phyloP scores from a whole-genome alignment of 2,797 vertebrate genomes.

The Acanthis flammea region DNA sequence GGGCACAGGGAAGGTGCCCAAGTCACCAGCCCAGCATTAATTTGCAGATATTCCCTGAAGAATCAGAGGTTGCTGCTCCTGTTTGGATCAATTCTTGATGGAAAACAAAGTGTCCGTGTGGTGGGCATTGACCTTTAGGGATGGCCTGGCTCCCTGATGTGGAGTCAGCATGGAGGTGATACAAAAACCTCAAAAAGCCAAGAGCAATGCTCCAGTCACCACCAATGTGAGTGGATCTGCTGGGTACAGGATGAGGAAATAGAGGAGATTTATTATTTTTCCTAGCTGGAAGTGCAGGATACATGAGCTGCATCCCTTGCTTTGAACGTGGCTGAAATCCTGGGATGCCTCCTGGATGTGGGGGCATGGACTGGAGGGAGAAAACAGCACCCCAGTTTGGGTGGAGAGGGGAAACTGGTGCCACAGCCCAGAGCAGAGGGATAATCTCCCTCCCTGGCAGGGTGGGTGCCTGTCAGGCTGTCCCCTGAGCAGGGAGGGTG shows the following conservation, averaged over 20 bases:
- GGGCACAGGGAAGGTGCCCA: background rate
- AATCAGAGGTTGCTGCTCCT: background rate
- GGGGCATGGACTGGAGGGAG: fast-evolving
- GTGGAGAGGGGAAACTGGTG: background rate
- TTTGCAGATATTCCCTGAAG: background rate
- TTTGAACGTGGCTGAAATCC: fast-evolving
- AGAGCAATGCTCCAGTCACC: background rate
- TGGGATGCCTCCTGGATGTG: fast-evolving
- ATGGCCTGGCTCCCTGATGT: background rate
- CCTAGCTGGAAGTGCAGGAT: background rate
- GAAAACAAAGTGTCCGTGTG: background rate
- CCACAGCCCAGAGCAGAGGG: background rate
- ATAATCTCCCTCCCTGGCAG: background rate
- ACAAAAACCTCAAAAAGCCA: background rate
- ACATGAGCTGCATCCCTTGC: background rate
- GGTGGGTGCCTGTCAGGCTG: background rate
- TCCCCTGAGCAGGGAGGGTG: background rate
- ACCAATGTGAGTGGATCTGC: background rate
- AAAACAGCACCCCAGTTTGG: background rate
- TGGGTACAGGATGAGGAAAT: background rate
- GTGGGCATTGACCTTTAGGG: background rate
- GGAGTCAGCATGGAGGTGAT: background rate
- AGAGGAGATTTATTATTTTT: background rate
- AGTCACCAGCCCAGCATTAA: background rate
- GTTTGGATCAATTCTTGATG: background rate